These are phyloP conservation scores for Actinemys pallida DNA, from an alignment of 2,113 vertebrate genomes.

Conservation along the genomic window DNA sequence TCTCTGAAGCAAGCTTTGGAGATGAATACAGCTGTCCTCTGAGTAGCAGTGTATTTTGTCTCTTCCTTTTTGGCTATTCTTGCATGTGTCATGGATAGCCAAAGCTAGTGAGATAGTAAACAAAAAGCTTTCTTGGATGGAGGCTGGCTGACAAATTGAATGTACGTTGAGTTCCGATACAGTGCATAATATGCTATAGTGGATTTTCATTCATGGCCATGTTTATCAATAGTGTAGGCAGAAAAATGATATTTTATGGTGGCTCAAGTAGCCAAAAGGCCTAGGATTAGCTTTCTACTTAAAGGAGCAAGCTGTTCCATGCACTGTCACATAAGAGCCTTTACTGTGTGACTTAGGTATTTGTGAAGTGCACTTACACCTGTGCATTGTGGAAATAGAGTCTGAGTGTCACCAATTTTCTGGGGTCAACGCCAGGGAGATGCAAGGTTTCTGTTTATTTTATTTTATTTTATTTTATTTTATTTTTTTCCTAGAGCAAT, in stretches of 20 bases:
- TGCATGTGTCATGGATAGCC: neutral
- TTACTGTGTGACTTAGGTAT: neutral
- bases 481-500: neutral
- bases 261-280: neutral
- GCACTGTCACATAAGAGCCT: neutral
- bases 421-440: neutral
- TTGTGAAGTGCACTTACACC: neutral
- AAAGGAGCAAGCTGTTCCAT: neutral
- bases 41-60: conserved; percentile 17
- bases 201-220: neutral
- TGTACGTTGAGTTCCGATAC: neutral
- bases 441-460: neutral
- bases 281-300: neutral
- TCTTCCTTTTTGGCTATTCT: conserved; percentile 19
- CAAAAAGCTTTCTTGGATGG: neutral
- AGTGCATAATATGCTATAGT: neutral
- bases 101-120: neutral
- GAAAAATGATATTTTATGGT: neutral
- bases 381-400: neutral
- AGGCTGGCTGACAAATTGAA: neutral
- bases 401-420: neutral
- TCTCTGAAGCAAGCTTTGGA: neutral
- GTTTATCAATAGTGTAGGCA: neutral
- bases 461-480: neutral
- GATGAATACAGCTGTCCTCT: neutral